Conservation (phyloP, 2,888 invertebrate species). For the Polydrusus cervinus region DNA sequence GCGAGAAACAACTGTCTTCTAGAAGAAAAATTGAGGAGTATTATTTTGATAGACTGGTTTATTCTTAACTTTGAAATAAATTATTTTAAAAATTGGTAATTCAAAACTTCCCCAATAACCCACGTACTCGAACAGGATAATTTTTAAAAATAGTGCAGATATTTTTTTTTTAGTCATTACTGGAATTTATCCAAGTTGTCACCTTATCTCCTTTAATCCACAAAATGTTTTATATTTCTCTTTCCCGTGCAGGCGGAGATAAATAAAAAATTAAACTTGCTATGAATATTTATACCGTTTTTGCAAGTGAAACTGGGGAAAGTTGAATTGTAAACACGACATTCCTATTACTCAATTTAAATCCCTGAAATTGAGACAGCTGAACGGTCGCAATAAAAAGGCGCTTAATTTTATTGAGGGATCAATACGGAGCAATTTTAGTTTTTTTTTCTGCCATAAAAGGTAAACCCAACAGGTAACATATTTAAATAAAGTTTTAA, state of each 20-base stretch:
- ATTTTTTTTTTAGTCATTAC: background rate
- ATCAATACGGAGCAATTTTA: background rate
- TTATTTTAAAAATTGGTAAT: too few relatives aligned
- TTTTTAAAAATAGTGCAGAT: too few relatives aligned
- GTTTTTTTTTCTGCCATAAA: background rate
- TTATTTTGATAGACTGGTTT: too few relatives aligned
- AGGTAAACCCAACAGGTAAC: background rate
- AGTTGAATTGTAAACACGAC: constrained; percentile 20
- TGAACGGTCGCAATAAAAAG: constrained; percentile 7
- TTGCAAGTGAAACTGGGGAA: constrained; percentile 2
- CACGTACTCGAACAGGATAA: too few relatives aligned
- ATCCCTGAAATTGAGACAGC: constrained; percentile 14
- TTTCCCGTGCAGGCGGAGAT: background rate
- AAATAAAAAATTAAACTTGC: constrained; percentile 16
- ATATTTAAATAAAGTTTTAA: background rate
- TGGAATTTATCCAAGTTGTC: background rate
- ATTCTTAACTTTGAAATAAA: too few relatives aligned
- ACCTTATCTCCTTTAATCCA: constrained; percentile 4
- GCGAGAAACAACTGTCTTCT: too few relatives aligned
- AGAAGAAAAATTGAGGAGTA: too few relatives aligned
- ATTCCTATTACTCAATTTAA: constrained; percentile 22
- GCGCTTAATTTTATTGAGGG: background rate
- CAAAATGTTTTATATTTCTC: constrained; percentile 1
- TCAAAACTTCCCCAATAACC: too few relatives aligned
- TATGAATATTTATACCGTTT: constrained; percentile 20